Evolutionary conservation across 2,113 vertebrate species (phyloP).

Genomic region (Struthidea cinerea): DNA sequence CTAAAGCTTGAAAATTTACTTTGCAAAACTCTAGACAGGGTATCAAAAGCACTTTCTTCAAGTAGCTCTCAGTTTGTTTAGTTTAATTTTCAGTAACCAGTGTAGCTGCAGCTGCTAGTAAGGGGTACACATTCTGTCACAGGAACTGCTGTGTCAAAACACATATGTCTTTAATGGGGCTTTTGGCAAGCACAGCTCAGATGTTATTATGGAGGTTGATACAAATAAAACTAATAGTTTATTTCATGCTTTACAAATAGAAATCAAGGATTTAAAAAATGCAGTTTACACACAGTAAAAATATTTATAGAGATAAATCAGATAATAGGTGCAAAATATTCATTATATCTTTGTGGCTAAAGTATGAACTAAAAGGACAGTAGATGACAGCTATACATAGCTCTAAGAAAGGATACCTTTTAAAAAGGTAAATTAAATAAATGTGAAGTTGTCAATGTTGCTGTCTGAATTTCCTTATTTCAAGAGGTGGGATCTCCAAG

Average conservation of each 20-base stretch:
- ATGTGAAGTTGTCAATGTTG: not conserved
- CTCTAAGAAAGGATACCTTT: not conserved
- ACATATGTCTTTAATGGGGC: conserved; percentile 62
- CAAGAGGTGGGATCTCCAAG: not conserved
- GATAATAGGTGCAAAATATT: not conserved
- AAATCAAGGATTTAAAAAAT: conserved; percentile 34
- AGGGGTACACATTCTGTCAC: conserved; percentile 22
- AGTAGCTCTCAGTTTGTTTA: not conserved
- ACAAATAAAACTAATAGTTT: conserved; percentile 57
- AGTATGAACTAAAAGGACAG: not conserved
- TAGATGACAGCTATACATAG: not conserved
- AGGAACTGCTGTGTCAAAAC: conserved; percentile 56
- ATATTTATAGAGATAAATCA: conserved; percentile 18
- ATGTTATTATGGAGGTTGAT: conserved; percentile 22
- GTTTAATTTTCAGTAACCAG: not conserved
- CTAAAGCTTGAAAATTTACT: not conserved
- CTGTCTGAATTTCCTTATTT: not conserved
- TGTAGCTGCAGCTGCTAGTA: conserved; percentile 40
- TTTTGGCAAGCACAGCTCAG: conserved; percentile 58
- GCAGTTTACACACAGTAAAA: conserved; percentile 10
- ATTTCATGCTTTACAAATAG: conserved; percentile 50
- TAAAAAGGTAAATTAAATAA: not conserved
- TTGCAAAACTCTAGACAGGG: not conserved
- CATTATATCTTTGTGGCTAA: not conserved
- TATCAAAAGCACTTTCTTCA: not conserved